Conservation (phyloP, 2,888 invertebrate species). For the Tethea ocularis region DNA sequence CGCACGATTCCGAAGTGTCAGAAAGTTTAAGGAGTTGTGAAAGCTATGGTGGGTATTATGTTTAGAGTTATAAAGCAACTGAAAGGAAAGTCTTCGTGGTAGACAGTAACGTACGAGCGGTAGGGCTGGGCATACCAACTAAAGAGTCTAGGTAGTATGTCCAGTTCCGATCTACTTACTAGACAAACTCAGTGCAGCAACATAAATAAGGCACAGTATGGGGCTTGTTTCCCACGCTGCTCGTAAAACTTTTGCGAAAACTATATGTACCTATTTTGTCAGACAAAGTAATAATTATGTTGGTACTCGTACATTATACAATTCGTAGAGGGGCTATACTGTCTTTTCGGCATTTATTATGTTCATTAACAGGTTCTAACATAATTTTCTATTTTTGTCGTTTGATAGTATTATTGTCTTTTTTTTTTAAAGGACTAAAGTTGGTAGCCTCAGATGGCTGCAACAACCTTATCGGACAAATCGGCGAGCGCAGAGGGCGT, state of each 20-base stretch:
- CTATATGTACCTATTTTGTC: neutral
- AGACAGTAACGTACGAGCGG: neutral
- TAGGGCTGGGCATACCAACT: neutral
- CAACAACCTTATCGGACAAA: no score
- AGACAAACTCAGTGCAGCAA: neutral
- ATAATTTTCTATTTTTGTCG: no score
- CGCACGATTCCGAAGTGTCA: conserved; percentile 13
- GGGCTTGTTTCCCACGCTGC: neutral
- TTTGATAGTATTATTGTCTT: no score
- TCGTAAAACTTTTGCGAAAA: neutral
- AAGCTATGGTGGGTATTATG: conserved; percentile 1
- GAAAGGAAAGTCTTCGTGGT: neutral
- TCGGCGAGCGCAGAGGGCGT: no score
- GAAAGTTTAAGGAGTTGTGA: conserved; percentile 11
- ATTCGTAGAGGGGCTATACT: neutral
- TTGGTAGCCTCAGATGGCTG: no score
- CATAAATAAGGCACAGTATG: conserved; percentile 9
- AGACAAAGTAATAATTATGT: neutral
- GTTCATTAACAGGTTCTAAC: neutral
- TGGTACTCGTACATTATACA: neutral
- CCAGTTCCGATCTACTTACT: neutral
- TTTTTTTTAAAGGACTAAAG: no score
- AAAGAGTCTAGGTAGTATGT: no score
- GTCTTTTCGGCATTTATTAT: neutral
- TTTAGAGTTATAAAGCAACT: neutral